phyloP scores from a whole-genome alignment of 2,797 vertebrate species.

The Orestias chungarensis region DNA sequence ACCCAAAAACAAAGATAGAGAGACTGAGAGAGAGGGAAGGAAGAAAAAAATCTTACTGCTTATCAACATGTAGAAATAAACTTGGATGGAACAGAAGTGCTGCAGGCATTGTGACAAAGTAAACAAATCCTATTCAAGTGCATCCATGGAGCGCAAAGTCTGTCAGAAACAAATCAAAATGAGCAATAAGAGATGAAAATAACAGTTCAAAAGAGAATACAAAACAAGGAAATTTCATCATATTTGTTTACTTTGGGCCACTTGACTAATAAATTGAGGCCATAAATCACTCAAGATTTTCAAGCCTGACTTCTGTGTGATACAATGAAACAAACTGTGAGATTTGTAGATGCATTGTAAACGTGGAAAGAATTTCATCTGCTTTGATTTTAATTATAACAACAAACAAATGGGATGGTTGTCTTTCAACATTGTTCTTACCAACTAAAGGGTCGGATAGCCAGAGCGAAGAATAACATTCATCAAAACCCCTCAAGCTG shows the following conservation, averaged over 20 bases:
- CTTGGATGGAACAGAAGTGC: conserved; percentile 50
- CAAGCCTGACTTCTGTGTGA: conserved; percentile 17
- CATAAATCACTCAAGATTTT: conserved; percentile 37
- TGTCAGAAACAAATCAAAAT: conserved; percentile 38
- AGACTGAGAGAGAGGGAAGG: background rate
- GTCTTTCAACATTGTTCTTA: conserved; percentile 15
- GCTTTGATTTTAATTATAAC: conserved; percentile 27
- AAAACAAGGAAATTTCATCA: conserved; percentile 40
- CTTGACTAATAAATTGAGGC: conserved; percentile 22
- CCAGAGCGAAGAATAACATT: conserved; percentile 38
- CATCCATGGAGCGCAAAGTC: conserved; percentile 44
- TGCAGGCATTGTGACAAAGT: conserved; percentile 53
- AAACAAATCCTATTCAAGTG: conserved; percentile 60
- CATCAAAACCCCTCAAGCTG: conserved; percentile 39
- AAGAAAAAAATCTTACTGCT: conserved; percentile 27
- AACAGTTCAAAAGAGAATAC: conserved; percentile 47
- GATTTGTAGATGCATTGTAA: conserved; percentile 14
- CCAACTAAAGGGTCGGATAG: conserved; percentile 15
- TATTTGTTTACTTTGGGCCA: conserved; percentile 41
- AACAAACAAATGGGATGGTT: background rate
- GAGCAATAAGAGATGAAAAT: conserved; percentile 37
- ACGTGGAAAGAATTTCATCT: conserved; percentile 22
- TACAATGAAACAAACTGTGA: background rate
- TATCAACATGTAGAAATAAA: conserved; percentile 50
- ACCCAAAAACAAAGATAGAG: conserved; percentile 19